Conservation (phyloP, 92 coral and sea anemone genomes). For the Nematostella vectensis region DNA sequence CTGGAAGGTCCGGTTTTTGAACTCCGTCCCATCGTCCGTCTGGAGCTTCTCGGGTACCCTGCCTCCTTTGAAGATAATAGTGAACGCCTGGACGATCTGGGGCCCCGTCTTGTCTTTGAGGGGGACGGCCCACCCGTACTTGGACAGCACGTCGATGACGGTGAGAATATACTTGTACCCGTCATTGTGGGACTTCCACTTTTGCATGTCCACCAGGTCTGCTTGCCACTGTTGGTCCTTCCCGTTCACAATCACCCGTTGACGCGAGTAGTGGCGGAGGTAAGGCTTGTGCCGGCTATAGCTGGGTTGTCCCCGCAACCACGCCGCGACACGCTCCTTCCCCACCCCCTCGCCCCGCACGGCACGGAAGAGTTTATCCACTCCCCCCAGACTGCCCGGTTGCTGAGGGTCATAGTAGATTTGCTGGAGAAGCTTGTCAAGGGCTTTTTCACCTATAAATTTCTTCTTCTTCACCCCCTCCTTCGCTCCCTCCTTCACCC, state of each 20-base stretch:
- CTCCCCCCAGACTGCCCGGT: not conserved
- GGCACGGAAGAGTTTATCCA: not conserved
- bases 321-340: constrained; percentile 23
- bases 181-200: not conserved
- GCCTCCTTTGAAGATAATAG: constrained; percentile 6
- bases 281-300: not conserved
- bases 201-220: constrained; percentile 1
- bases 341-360: constrained; percentile 2
- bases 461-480: not conserved
- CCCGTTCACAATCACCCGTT: not conserved
- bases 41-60: constrained; percentile 9
- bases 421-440: not conserved
- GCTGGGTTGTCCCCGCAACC: not conserved
- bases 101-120: no score
- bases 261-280: not conserved
- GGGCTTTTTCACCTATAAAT: not conserved
- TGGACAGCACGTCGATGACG: constrained; percentile 2
- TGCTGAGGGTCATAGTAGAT: not conserved
- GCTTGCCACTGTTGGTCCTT: not conserved
- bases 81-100: constrained; percentile 6
- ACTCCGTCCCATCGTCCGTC: constrained; percentile 11
- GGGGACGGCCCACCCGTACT: no score
- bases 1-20: constrained; percentile 5
- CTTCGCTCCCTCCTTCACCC: not conserved
- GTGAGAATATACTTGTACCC: not conserved